Conservation (phyloP, 2,797 vertebrate species). For the Pagetopsis macropterus region DNA sequence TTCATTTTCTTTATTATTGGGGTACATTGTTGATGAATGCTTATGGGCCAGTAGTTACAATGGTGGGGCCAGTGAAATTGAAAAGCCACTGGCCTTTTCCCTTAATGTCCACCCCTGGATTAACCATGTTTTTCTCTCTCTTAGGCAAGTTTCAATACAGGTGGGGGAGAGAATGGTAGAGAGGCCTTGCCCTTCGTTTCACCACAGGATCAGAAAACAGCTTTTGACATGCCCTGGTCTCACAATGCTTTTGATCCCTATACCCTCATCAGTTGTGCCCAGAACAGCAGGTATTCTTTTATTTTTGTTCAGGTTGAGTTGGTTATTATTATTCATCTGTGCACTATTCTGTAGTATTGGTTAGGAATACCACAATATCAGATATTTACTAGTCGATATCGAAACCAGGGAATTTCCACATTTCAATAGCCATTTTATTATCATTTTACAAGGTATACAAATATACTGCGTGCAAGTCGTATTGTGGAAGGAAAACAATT, state of each 20-base stretch:
- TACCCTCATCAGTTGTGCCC: constrained; percentile 78
- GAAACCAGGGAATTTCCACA: no score
- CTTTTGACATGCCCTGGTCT: constrained; percentile 84
- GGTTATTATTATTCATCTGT: constrained; percentile 1
- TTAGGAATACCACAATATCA: no score
- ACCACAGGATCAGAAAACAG: constrained; percentile 57
- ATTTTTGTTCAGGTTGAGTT: not conserved
- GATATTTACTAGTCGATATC: no score
- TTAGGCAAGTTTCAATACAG: constrained; percentile 58
- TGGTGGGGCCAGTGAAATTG: no score
- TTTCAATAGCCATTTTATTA: no score
- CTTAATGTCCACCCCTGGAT: no score
- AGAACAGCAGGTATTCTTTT: constrained; percentile 81
- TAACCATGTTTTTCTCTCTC: constrained; percentile 26
- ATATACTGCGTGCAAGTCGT: not conserved
- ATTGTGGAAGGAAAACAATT: not conserved
- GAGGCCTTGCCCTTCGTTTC: constrained; percentile 75
- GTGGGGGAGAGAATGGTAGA: constrained; percentile 78
- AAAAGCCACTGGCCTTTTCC: no score
- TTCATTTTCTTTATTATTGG: no score
- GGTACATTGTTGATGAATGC: no score
- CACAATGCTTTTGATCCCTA: constrained; percentile 76
- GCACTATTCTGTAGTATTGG: not conserved
- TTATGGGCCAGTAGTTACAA: no score
- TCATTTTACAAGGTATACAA: not conserved